Evolutionary conservation across 1,140 invertebrate genomes (phyloP), one percentile per base, ranked within the genome.

Genomic region (Philopotamus ludificatus): DNA sequence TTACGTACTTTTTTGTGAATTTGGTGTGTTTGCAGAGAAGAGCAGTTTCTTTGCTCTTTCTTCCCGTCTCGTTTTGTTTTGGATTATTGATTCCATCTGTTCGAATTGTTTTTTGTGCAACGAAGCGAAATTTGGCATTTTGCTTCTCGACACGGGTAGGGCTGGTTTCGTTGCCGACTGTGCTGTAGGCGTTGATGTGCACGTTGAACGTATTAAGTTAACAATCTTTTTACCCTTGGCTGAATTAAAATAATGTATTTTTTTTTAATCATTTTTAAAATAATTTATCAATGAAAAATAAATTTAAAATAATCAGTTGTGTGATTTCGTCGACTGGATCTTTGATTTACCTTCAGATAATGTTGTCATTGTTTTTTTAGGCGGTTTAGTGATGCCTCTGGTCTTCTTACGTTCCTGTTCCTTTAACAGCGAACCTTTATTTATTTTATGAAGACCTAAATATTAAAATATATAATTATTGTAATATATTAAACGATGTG

Each of bases 81-180:
- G 83, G 21, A 82, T 76, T 10, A 88, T 65, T 34, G 84, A 86
- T 73, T 88, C 86, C 83, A 87, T 85, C 71, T 82, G 81, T 2
- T 77, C 77, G 67, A 87, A 87, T 47, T 83, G 80, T 70, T 81
- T 83, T 67, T 85, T 77, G 70, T 88, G 87, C 39, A 88, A 81
- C 3, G 82, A 80, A 2, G 81, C 78, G 67, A 88, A 88, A 75
- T 88, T 85, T 9, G 87, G 87, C 65, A 83, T 74, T 71, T 83
- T 86, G 39, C 73, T 80, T 72, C 73, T 76, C 42, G 7, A 67
- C 62, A 28, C 54, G 62, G 53, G 69, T 63, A 60, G 72, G 1
- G 44, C 16, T 1, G 26, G 22, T 49, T 63, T 65, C 3, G 15
- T 12, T 2, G 15, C 3, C 2, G 34, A 20, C 10, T 18, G 42